Percentiles rank a stretch among this genome's conserved stretches.
Evolutionary conservation across 2,888 invertebrate species (phyloP).

Genomic region (Diaprepes abbreviatus): DNA sequence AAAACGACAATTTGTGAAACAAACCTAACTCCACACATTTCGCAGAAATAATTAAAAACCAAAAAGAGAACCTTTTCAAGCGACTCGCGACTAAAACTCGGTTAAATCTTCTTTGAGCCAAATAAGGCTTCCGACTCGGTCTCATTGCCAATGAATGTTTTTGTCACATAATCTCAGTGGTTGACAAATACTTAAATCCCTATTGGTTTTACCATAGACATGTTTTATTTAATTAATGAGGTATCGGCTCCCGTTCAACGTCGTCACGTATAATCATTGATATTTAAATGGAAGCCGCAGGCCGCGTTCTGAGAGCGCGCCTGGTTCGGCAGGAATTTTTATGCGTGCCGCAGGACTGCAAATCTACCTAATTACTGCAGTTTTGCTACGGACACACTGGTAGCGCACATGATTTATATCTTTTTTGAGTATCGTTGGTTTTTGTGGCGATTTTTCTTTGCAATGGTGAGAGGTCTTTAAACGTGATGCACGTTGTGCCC

Average conservation of each 20-base stretch:
- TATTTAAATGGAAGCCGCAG: constrained; percentile 59
- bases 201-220: constrained; percentile 63
- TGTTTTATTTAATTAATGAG: constrained; percentile 65
- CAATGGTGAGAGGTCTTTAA: too few relatives aligned
- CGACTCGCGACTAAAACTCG: constrained; percentile 41
- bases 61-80: constrained; percentile 23
- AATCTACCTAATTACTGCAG: constrained; percentile 45
- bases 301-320: constrained; percentile 53
- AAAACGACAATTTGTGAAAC: neutral
- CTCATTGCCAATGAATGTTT: constrained; percentile 62
- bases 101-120: constrained; percentile 56
- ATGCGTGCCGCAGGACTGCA: constrained; percentile 47
- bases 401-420: constrained; percentile 42
- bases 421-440: constrained; percentile 2
- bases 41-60: constrained; percentile 35
- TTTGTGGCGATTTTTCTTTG: too few relatives aligned
- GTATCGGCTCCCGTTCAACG: constrained; percentile 60
- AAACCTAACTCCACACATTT: neutral
- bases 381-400: constrained; percentile 34
- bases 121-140: constrained; percentile 61
- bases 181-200: constrained; percentile 65
- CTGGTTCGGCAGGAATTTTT: constrained; percentile 52
- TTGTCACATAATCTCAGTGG: constrained; percentile 65
- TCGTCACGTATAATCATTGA: constrained; percentile 60
- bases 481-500: too few relatives aligned